Evolutionary conservation across 2,888 invertebrate genomes (phyloP), one percentile per base, ranked within the genome.

Genomic region (Noctua janthina): DNA sequence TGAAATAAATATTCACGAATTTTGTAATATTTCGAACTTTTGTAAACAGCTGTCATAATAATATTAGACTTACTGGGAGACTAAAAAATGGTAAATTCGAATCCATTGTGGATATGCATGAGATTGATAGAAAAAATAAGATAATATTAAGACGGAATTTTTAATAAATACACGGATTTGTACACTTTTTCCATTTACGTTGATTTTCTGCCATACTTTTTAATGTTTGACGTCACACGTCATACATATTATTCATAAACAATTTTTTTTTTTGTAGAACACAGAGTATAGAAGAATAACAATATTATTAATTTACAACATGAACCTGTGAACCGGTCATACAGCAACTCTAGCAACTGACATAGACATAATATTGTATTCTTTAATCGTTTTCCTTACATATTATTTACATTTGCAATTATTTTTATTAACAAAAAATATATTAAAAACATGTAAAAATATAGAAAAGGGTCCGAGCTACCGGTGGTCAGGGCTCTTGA

Each of bases 51-150:
- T 76, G 83, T 72, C 64, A 5, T 29, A 39, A 20, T 46, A 59
- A 69, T 70, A 20, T n/a, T 4, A 17, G 79, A 93, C 96, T 93
- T 91, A 96, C 96, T 72, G 96, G 96, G 81, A 96, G 92, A 91
- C 94, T 95, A 83, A 95, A 96, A 88, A 94, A 96, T 46, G 96
- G 93, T 88, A 95, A 89, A 90, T 92, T 95, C 23, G 94, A 91
- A 87, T 96, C 96, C 96, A 96, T 96, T 82, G 82, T 88, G 35
- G 17, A 80, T 88, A 88, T 72, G 46, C 86, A 86, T 86, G 51
- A 51, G 70, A 74, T 66, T 49, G 11, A 46, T 71, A n/a, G 23
- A 10, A 23, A 4, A 72, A 78, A 70, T 1, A 49, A 49, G 39
- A 20, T 49, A 66, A 66, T 76, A 74, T 62, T 68, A 76, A 8